A percentile compares a stretch with the other conserved stretches of the same genome.
Conservation (phyloP, 1,140 invertebrate genomes). For the Orchesella cincta region DNA sequence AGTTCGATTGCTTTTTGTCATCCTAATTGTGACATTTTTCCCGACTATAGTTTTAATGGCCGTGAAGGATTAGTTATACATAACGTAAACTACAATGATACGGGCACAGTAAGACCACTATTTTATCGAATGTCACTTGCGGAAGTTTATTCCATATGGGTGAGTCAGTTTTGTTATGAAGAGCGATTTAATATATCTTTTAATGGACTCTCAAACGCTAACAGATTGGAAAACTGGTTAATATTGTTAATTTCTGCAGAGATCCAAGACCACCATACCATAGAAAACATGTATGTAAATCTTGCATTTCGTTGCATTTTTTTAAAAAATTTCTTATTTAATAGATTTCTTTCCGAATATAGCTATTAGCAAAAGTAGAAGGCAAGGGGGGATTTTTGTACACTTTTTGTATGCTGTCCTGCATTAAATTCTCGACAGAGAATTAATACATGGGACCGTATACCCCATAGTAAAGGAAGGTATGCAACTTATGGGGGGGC, state of each 20-base stretch:
- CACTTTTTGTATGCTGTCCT: no score
- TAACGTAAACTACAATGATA: conserved; percentile 18
- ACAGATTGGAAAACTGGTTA: not conserved
- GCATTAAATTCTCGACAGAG: no score
- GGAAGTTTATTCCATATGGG: conserved; percentile 23
- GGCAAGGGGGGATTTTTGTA: no score
- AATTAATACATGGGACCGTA: no score
- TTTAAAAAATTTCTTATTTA: no score
- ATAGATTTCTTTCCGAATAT: no score
- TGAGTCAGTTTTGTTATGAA: not conserved
- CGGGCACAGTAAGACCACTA: not conserved
- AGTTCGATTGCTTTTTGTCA: not conserved
- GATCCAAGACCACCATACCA: conserved; percentile 27
- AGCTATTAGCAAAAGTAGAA: no score
- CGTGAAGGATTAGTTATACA: conserved; percentile 13
- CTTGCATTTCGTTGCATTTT: no score
- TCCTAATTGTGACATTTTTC: not conserved
- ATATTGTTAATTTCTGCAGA: not conserved
- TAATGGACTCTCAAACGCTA: not conserved
- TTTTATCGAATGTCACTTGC: conserved; percentile 14
- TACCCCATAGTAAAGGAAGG: no score
- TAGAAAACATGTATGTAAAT: conserved; percentile 12
- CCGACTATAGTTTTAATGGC: conserved; percentile 1
- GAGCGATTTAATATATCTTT: not conserved
- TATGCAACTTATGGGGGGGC: no score